Percentiles rank a stretch among this genome's conserved stretches.
Conservation (phyloP, 92 coral and sea anemone genomes). For the Paragorgia papillata region DNA sequence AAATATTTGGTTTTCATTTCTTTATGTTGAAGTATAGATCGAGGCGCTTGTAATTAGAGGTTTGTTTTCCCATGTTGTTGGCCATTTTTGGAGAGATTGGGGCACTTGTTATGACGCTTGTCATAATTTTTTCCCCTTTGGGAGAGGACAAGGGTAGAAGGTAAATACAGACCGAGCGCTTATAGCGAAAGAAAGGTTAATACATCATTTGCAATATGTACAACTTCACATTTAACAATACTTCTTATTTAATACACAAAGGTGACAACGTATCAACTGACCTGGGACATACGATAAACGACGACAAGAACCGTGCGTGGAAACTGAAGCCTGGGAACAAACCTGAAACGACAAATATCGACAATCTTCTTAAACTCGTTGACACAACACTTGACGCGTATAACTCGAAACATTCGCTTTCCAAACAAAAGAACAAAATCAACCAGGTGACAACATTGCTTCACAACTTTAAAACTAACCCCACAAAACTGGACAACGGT, state of each 20-base stretch:
- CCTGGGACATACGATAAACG: not conserved
- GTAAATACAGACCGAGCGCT: too few relatives aligned
- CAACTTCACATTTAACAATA: not conserved
- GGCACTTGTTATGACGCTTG: too few relatives aligned
- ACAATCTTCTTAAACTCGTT: constrained; percentile 36
- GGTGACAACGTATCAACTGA: constrained; percentile 29
- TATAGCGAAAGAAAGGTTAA: too few relatives aligned
- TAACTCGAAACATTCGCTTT: constrained; percentile 32
- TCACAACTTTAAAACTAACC: not conserved
- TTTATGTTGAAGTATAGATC: too few relatives aligned
- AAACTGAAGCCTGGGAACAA: constrained; percentile 5
- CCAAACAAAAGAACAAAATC: not conserved
- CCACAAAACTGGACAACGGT: not conserved
- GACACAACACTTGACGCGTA: constrained; percentile 28
- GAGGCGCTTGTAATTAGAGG: too few relatives aligned
- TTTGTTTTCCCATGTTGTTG: too few relatives aligned
- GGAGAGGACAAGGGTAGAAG: too few relatives aligned
- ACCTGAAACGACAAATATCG: constrained; percentile 33
- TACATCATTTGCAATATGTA: too few relatives aligned
- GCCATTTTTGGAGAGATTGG: too few relatives aligned
- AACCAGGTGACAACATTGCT: constrained; percentile 30
- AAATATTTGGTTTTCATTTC: too few relatives aligned
- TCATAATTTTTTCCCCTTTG: too few relatives aligned
- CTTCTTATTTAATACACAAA: constrained; percentile 20
- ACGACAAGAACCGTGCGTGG: not conserved